Percentiles rank a stretch among this genome's conserved stretches.
These are phyloP conservation scores for Crossaster papposus DNA, from an alignment of 53 echinoderm and acorn worm species.

Conservation along the genomic window DNA sequence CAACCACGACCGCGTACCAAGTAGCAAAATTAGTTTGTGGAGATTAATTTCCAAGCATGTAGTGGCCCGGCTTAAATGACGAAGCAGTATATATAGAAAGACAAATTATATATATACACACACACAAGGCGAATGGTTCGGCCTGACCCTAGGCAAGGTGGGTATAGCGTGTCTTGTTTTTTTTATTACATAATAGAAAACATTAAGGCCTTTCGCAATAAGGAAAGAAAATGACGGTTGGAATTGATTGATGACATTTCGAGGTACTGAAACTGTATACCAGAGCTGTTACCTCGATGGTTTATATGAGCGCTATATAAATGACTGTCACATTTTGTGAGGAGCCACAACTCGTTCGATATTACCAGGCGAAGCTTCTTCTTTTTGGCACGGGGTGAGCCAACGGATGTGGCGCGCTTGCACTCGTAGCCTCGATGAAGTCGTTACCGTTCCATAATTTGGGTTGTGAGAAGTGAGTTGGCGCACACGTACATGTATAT, in stretches of 20 bases:
- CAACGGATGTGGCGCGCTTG: constrained; percentile 28
- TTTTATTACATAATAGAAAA: constrained; percentile 63
- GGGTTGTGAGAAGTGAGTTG: background rate
- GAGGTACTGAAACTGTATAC: constrained; percentile 43
- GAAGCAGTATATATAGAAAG: background rate
- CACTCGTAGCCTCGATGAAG: background rate
- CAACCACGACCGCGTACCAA: constrained; percentile 15
- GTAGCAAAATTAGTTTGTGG: constrained; percentile 58
- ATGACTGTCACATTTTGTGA: background rate
- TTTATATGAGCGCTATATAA: constrained; percentile 8
- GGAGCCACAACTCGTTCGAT: background rate
- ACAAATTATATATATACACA: no score
- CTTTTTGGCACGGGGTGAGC: background rate
- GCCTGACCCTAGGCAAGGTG: constrained; percentile 29
- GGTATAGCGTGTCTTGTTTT: constrained; percentile 40
- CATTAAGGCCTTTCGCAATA: constrained; percentile 41
- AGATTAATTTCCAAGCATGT: constrained; percentile 56
- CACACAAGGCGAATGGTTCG: constrained; percentile 12
- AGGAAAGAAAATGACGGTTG: constrained; percentile 52
- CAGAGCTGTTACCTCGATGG: constrained; percentile 31
- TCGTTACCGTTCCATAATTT: background rate
- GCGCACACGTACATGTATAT: no score
- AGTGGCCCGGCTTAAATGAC: constrained; percentile 31
- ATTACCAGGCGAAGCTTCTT: constrained; percentile 30
- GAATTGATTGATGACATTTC: constrained; percentile 54